Percentiles rank a stretch among this genome's conserved stretches.
These are phyloP conservation scores for Drosophila formosana DNA, from an alignment of 2,888 invertebrate genomes.

Conservation along the genomic window DNA sequence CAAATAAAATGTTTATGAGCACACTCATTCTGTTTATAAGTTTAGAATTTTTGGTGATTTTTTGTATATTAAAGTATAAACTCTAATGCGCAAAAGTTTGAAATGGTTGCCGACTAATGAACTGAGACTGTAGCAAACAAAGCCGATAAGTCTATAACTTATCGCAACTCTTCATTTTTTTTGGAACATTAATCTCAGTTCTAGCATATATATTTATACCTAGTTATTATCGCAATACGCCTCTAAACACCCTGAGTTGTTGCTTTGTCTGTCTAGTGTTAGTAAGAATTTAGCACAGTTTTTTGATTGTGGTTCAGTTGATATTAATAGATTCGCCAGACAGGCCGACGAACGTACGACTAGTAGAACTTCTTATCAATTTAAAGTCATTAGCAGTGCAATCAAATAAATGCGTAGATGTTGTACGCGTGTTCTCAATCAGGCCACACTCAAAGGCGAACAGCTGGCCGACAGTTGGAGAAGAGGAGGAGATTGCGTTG, in stretches of 20 bases:
- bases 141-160: not conserved
- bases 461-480: not conserved
- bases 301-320: not conserved
- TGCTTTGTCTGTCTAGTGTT: not conserved
- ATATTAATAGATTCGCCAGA: constrained; percentile 1
- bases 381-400: constrained; percentile 5
- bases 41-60: too few relatives aligned
- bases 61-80: too few relatives aligned
- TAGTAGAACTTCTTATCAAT: constrained; percentile 23
- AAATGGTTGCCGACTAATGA: too few relatives aligned
- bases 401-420: constrained; percentile 9
- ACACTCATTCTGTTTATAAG: too few relatives aligned
- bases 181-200: constrained; percentile 11
- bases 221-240: constrained; percentile 5
- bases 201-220: not conserved
- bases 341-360: not conserved
- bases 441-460: not conserved
- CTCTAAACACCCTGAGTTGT: not conserved
- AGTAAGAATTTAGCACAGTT: constrained; percentile 2
- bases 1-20: too few relatives aligned
- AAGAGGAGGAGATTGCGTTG: not conserved
- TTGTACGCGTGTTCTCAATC: not conserved
- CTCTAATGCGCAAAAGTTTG: too few relatives aligned
- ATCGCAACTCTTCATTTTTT: not conserved
- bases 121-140: not conserved